Base-by-base conservation (phyloP, 2,888 invertebrate genomes). In the Dryomyza anilis region DNA sequence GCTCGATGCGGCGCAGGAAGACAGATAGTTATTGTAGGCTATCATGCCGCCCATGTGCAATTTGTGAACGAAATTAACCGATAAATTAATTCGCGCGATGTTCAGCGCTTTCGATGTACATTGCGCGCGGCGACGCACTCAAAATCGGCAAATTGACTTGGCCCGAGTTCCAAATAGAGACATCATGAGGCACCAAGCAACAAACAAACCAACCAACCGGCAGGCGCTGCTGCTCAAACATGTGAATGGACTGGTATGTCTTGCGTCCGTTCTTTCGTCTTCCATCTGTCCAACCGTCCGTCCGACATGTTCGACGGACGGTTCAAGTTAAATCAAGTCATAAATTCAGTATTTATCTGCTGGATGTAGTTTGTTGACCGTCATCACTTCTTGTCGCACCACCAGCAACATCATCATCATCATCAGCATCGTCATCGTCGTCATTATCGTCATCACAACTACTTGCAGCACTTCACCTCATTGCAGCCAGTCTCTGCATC, bases 261-360 rank as follows among this genome's bases (percentile, higher is more conserved):
- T 39, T 25, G n/a, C 27, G 46, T 45, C 45, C 27, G 8, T n/a
- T 39, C 33, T 19, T 14, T 12, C 46, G 21, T 21, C 33, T 23
- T 12, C 43, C n/a, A 27, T 59, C 61, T 36, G 63, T 62, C 63
- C 63, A 53, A 59, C 52, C 61, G 63, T 64, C 70, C 71, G 70
- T 70, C 72, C 25, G 60, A 58, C 62, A 71, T n/a, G n/a, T n/a
- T n/a, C n/a, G n/a, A 70, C 70, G 70, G 59, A 61, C 58, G 57
- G 70, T 79, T 76, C 76, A 74, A 81, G 79, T 78, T 78, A 81
- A 81, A 81, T 81, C 79, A 81, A 81, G 80, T 78, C 79, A 81
- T 81, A 81, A 81, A 81, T 81, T 81, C 77, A 76, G 79, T 78
- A 81, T 81, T 81, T 81, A 81, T 81, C 81, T 77, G 72, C 71